Evolutionary conservation across 2,113 vertebrate genomes (phyloP).

Genomic region (Mobula hypostoma): DNA sequence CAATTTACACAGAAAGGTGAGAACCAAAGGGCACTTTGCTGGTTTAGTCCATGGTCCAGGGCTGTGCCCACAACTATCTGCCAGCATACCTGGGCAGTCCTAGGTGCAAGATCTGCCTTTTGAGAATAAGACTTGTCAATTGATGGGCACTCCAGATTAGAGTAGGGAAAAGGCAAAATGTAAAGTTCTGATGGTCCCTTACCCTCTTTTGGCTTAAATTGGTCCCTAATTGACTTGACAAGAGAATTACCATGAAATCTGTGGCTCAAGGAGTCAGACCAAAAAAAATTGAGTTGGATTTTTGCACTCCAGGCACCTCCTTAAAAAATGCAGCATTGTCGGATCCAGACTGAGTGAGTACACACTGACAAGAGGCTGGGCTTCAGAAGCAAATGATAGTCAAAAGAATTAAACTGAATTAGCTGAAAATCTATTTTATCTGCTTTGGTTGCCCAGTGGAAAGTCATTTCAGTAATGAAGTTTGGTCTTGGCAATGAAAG

Average conservation of each 20-base stretch:
- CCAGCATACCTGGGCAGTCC: no score
- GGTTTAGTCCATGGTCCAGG: no score
- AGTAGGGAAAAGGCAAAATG: neutral
- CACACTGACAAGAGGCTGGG: neutral
- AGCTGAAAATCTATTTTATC: neutral
- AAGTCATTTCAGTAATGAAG: neutral
- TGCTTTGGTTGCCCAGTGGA: neutral
- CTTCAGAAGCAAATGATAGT: neutral
- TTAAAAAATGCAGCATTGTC: neutral
- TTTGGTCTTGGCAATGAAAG: neutral
- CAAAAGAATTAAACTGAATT: neutral
- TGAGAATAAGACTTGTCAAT: neutral
- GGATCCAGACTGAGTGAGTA: neutral
- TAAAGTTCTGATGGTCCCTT: neutral
- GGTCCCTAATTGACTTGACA: neutral
- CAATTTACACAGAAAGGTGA: no score
- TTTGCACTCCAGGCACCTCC: neutral
- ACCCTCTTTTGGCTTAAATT: neutral
- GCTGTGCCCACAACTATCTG: no score
- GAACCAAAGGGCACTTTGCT: no score
- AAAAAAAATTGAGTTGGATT: neutral
- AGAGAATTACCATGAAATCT: neutral
- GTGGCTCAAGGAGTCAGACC: neutral
- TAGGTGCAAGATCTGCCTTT: no score
- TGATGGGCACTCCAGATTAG: neutral